Evolutionary conservation across 2,797 vertebrate species (phyloP).

Genomic region (Echeneis naucrates): DNA sequence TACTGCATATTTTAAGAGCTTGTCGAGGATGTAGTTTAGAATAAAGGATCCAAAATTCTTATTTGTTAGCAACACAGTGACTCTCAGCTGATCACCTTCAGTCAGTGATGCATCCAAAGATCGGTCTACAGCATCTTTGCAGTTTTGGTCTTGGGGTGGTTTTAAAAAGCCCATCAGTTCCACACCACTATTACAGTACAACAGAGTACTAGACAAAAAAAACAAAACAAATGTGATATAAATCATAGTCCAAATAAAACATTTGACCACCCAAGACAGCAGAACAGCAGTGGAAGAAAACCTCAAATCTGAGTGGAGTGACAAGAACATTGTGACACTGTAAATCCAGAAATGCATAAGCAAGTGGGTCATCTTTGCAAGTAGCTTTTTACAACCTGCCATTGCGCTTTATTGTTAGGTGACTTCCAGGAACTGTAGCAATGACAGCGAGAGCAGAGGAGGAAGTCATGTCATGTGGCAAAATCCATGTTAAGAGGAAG

Average conservation of each 20-base stretch:
- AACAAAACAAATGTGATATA: not conserved
- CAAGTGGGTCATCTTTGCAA: not conserved
- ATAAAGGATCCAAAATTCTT: not conserved
- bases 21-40: conserved; percentile 6
- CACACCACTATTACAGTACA: not conserved
- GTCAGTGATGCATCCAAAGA: not conserved
- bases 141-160: not conserved
- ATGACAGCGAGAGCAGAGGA: not conserved
- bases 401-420: not conserved
- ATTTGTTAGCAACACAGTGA: not conserved
- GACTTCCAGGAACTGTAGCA: not conserved
- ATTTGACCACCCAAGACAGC: not conserved
- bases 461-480: not conserved
- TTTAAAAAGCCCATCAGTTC: not conserved
- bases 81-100: not conserved
- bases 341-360: not conserved
- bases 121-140: not conserved
- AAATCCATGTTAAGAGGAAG: not conserved
- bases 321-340: too few species aligned
- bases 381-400: not conserved
- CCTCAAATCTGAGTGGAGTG: not conserved
- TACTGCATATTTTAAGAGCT: conserved; percentile 1
- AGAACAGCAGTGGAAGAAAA: not conserved
- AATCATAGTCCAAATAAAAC: not conserved
- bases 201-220: not conserved